These are phyloP conservation scores for Limanda limanda DNA, from an alignment of 2,113 vertebrate genomes.

Conservation along the genomic window DNA sequence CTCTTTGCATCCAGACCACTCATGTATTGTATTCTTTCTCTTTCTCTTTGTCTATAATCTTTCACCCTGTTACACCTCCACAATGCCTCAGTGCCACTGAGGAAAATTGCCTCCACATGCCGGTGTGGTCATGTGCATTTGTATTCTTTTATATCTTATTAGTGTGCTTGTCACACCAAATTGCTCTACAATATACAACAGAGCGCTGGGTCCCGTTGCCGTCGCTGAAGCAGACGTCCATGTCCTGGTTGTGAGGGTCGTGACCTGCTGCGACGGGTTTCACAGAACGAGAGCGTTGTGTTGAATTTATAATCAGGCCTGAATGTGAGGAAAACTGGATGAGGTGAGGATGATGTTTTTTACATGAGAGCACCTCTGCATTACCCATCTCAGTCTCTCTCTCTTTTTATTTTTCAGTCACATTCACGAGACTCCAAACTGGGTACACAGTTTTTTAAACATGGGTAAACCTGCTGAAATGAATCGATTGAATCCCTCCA, in stretches of 20 bases:
- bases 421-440: not conserved
- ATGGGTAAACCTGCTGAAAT: too few species aligned
- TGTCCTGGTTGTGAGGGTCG: conserved; percentile 5
- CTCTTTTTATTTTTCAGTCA: not conserved
- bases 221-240: not conserved
- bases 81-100: not conserved
- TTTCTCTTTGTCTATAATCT: not conserved
- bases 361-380: not conserved
- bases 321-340: not conserved
- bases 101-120: conserved; percentile 16
- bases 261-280: conserved; percentile 22
- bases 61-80: conserved; percentile 4
- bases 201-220: not conserved
- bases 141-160: conserved; percentile 25
- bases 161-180: conserved; percentile 21
- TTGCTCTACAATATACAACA: conserved; percentile 10
- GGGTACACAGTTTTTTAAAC: too few species aligned
- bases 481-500: too few species aligned
- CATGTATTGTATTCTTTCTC: conserved; percentile 5
- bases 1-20: conserved; percentile 13
- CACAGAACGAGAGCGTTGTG: not conserved
- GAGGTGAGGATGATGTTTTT: conserved; percentile 6
- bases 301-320: conserved; percentile 17
- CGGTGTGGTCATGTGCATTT: conserved; percentile 18
- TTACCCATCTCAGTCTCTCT: not conserved